A percentile compares a stretch with the other conserved stretches of the same genome.
Evolutionary conservation across 30 jellyfish, hydroid and myxozoan genomes (phyloP).

Genomic region (Pelagia noctiluca): DNA sequence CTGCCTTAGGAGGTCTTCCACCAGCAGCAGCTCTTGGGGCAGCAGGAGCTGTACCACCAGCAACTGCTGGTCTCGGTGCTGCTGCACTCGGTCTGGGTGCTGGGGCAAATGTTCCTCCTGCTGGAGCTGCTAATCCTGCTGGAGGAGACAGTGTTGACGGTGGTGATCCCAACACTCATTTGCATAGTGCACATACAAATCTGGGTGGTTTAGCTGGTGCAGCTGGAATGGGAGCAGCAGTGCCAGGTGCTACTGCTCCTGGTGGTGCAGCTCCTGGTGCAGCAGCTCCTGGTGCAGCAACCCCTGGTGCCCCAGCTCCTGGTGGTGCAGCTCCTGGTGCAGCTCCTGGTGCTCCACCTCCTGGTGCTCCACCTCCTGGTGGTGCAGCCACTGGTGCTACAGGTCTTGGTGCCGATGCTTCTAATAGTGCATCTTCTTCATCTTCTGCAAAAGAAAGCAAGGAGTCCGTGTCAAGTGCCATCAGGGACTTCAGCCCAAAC

Average conservation of each 20-base stretch:
- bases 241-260: conserved; percentile 24
- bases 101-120: not conserved
- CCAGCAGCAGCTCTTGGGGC: conserved; percentile 29
- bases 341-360: conserved; percentile 28
- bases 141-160: conserved; percentile 22
- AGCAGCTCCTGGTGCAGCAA: conserved; percentile 28
- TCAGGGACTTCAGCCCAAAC: conserved; percentile 36
- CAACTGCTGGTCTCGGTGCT: not conserved
- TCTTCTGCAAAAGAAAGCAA: conserved; percentile 28
- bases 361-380: conserved; percentile 32
- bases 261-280: conserved; percentile 18
- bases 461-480: conserved; percentile 29
- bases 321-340: conserved; percentile 33
- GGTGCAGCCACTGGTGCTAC: conserved; percentile 30
- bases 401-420: not conserved
- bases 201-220: conserved; percentile 31
- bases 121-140: conserved; percentile 22
- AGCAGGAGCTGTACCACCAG: conserved; percentile 1
- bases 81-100: conserved; percentile 19
- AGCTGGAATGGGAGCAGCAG: conserved; percentile 38
- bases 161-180: not conserved
- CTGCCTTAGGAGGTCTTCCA: conserved; percentile 54
- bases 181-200: not conserved
- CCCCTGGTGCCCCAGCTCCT: conserved; percentile 23
- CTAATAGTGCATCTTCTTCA: conserved; percentile 1